Conservation (phyloP, 2,113 vertebrate genomes). For the Ellobius talpinus region DNA sequence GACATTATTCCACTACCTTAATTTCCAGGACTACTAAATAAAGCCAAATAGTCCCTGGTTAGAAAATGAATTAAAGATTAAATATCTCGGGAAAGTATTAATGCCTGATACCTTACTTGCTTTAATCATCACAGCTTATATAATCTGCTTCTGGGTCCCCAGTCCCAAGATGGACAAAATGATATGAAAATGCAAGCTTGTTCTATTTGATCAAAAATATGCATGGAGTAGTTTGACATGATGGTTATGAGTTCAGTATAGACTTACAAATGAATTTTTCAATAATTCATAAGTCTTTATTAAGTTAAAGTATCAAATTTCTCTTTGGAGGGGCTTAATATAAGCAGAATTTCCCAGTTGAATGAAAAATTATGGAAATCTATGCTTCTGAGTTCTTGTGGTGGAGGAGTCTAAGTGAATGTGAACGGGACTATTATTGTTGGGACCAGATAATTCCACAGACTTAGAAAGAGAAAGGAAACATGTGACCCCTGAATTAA, state of each 20-base stretch:
- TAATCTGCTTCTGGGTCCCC: background rate
- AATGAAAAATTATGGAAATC: background rate
- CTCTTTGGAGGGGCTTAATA: background rate
- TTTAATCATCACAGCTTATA: constrained; percentile 32
- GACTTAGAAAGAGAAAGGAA: background rate
- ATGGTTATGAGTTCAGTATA: background rate
- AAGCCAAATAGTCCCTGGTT: background rate
- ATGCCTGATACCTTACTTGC: background rate
- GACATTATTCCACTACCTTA: background rate
- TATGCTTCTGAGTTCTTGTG: background rate
- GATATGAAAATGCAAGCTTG: background rate
- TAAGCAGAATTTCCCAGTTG: background rate
- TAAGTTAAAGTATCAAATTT: background rate
- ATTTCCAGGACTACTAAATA: background rate
- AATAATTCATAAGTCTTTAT: background rate
- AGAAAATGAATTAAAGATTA: background rate
- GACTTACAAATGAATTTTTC: background rate
- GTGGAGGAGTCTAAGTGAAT: background rate
- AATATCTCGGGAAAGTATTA: background rate
- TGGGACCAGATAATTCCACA: background rate
- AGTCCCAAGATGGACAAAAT: background rate
- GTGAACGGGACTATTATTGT: background rate
- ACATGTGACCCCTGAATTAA: background rate
- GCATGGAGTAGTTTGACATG: background rate
- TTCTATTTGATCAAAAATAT: background rate